Base-by-base conservation (phyloP, 1,140 invertebrate genomes). In the Megathymus violae region DNA sequence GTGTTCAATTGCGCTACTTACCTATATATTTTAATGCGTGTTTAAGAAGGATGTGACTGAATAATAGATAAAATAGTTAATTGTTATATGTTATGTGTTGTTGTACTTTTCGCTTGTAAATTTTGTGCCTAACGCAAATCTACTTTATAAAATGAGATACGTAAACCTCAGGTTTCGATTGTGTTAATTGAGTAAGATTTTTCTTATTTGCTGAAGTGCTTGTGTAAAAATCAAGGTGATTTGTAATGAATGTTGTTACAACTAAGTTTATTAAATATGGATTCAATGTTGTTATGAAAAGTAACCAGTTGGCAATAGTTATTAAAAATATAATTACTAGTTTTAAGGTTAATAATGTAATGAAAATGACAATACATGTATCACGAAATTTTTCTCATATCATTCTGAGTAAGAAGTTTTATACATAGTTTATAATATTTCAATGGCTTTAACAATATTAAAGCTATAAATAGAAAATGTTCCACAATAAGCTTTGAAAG, bases 11-110 rank as follows among this genome's bases (percentile, higher is more conserved):
- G 69, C 69, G 62, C 69, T 66, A 64, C 63, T 72, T 70, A 78
- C 15, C 6, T 67, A 66, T 22, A 22, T 74, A 73, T 75, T 52
- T 72, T 79, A 84, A 73, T 75, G 74, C 76, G 84, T 83, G 71
- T 82, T 72, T 79, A 82, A 80, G 62, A 81, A 82, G 64, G 80
- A 86, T 80, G 80, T 84, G 87, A 85, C 87, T 89, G 87, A 88
- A 79, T 82, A 73, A 71, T 82, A 89, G 74, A 66, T 76, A 83
- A 67, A 64, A 76, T 78, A 76, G 69, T 73, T 74, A 69, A 80
- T 66, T 66, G 70, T 52, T 73, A 72, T 63, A 27, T 10, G 60
- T 64, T 65, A 62, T 63, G 56, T 46, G 25, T 65, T 25, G 48
- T 59, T 54, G 43, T 59, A 47, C 4, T 44, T 69, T 72, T 61